A percentile compares a stretch with the other conserved stretches of the same genome.
These are phyloP conservation scores for crab-eating macaque (Macaca fascicularis) DNA, from an alignment of 2,113 vertebrate genomes.

Conservation along the genomic window DNA sequence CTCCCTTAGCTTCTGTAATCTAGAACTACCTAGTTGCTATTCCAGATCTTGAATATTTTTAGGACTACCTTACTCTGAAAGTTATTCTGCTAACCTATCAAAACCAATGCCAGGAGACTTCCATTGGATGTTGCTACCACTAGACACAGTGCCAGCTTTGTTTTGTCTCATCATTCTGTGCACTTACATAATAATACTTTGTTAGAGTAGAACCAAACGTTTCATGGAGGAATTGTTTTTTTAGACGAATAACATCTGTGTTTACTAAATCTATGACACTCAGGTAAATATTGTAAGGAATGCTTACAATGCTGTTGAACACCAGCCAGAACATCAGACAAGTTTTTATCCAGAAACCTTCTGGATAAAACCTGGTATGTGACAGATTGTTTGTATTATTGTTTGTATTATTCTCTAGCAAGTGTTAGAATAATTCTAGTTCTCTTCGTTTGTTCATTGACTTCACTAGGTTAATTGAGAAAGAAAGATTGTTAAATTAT, in stretches of 20 bases:
- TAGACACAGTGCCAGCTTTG: not conserved
- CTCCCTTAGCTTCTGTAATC: not conserved
- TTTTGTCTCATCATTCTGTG: not conserved
- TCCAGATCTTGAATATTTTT: not conserved
- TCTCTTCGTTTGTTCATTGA: not conserved
- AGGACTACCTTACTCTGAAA: not conserved
- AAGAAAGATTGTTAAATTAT: slow-evolving; percentile 2
- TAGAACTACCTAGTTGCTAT: not conserved
- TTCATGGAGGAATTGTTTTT: not conserved
- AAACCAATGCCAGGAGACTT: not conserved
- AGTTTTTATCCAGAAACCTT: slow-evolving; percentile 21
- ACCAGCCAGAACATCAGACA: not conserved
- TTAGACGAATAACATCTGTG: not conserved
- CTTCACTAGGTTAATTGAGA: slow-evolving; percentile 28
- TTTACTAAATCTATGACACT: not conserved
- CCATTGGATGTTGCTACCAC: not conserved
- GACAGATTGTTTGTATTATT: slow-evolving; percentile 29
- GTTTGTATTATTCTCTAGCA: slow-evolving; percentile 32
- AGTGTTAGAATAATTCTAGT: not conserved
- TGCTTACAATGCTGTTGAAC: not conserved
- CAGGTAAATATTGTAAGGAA: slow-evolving; percentile 53
- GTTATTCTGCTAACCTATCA: not conserved
- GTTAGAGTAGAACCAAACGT: not conserved
- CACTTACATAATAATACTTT: not conserved
- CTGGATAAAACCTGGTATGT: not conserved